A percentile compares a stretch with the other conserved stretches of the same genome.
Evolutionary conservation across 1,140 invertebrate genomes (phyloP).

Genomic region (Pararge aegeria): DNA sequence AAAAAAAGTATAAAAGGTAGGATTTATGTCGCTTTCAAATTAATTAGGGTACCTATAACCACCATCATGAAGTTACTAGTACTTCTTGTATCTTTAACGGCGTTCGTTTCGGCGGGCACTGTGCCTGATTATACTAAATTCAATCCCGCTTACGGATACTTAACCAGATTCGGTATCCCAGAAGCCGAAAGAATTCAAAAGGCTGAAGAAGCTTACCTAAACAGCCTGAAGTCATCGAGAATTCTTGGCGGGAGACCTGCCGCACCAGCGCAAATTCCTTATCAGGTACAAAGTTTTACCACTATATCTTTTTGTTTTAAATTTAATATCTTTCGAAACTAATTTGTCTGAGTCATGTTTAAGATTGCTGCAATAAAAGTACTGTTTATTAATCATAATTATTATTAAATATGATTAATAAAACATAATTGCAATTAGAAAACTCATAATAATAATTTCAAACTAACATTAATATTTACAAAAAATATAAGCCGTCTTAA

Average conservation of each 20-base stretch:
- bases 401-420: no score
- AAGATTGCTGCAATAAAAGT: no score
- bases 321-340: no score
- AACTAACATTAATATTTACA: no score
- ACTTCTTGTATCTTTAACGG: constrained; percentile 21
- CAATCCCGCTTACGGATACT: constrained; percentile 39
- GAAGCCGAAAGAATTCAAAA: constrained; percentile 42
- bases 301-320: no score
- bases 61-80: constrained; percentile 26
- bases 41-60: background rate
- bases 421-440: no score
- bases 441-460: no score
- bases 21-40: background rate
- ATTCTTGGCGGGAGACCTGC: constrained; percentile 20
- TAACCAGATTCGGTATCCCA: constrained; percentile 39
- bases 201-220: constrained; percentile 37
- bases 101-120: constrained; percentile 19
- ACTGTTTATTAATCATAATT: no score
- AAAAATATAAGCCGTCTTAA: no score
- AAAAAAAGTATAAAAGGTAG: background rate
- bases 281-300: constrained; percentile 25
- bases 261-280: constrained; percentile 20
- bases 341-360: no score
- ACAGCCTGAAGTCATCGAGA: background rate
- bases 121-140: background rate